Base-by-base conservation (phyloP, 1,140 invertebrate species). In the Palaemon carinicauda region DNA sequence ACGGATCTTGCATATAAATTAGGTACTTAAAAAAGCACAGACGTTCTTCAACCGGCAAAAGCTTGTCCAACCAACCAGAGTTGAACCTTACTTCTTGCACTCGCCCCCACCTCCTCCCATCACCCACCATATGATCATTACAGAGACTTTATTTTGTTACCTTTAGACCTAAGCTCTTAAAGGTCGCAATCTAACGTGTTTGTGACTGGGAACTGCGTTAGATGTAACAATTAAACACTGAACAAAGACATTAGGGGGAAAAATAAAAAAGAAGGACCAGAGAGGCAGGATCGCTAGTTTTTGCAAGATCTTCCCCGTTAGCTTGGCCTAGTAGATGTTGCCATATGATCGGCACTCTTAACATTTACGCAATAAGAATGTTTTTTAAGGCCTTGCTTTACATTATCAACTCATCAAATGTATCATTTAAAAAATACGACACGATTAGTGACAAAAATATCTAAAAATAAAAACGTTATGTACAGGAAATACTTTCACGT, bases 281-380 rank as follows among this genome's bases (percentile, higher is more conserved):
- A 69, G 50, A 54, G 84, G 33, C 84, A 86, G 84, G 84, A 86
- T 80, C 71, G 84, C 84, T 79, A 80, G 60, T 86, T 86, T 86
- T 86, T 86, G 84, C 84, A 86, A 86, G 84, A 86, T 86, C 60
- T 86, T 86, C 84, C 77, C 84, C 84, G 84, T 86, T 86, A 86
- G 84, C 77, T 86, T 86, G 84, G 84, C 84, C 84, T 86, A 86
- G 77, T 86, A 33, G 80, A 69, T 86, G 65, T 86, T 86, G 84
- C 84, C 84, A 86, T 80, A 86, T 52, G 65, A n/a, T 24, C 29
- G 77, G 56, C 74, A 86, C 77, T 54, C 77, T 54, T 41, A 41
- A 41, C 41, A 41, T 52, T 80, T 52, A 79, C 77, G 56, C 41
- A 78, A 15, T 50, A 24, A 29, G 83, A 56, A 85, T 69, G 65